Evolutionary conservation across 2,797 vertebrate species (phyloP).

Genomic region (Nasua narica): DNA sequence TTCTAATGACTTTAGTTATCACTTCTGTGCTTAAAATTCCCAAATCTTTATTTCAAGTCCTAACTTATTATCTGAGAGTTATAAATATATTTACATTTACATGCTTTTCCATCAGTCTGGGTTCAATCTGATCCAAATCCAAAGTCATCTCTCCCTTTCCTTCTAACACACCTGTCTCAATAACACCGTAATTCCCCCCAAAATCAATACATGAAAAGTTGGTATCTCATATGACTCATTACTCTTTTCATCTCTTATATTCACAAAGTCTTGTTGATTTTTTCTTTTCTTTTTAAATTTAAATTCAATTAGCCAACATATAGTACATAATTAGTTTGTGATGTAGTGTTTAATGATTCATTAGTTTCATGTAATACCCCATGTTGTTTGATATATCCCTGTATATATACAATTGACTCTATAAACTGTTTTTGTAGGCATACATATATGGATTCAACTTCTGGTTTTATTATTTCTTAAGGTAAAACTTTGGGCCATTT

Average conservation of each 20-base stretch:
- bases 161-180: not conserved
- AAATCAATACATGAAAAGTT: not conserved
- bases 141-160: not conserved
- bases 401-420: not conserved
- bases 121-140: not conserved
- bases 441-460: not conserved
- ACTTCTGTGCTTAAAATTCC: slow-evolving; percentile 10
- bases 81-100: slow-evolving; percentile 9
- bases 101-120: not conserved
- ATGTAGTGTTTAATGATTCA: too few relatives aligned
- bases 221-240: not conserved
- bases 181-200: not conserved
- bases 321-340: too few relatives aligned
- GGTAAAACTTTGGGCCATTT: not conserved
- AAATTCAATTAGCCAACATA: too few relatives aligned
- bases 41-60: not conserved
- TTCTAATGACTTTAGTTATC: not conserved
- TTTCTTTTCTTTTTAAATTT: not conserved
- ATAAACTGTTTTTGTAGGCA: not conserved
- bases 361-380: too few relatives aligned
- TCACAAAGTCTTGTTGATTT: not conserved
- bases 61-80: not conserved
- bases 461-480: not conserved
- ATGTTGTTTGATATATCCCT: not conserved
- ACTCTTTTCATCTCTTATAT: not conserved